Conservation (phyloP, 2,888 invertebrate genomes). For the Tineola bisselliella region DNA sequence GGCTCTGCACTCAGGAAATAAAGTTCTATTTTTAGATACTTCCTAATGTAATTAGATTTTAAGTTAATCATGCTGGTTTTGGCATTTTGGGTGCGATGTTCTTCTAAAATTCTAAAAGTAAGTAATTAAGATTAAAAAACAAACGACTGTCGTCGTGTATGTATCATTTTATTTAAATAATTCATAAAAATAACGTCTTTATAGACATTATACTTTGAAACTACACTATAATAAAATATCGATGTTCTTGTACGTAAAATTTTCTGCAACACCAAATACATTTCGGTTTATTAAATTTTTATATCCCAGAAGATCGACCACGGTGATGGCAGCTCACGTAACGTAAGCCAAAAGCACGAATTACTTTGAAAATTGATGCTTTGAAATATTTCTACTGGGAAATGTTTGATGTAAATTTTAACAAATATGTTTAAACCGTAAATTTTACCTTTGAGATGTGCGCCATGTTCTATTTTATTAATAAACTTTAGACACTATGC, state of each 20-base stretch:
- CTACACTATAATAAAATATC: too few species aligned
- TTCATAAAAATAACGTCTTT: too few species aligned
- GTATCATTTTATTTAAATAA: too few species aligned
- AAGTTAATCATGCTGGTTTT: background rate
- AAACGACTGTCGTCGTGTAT: too few species aligned
- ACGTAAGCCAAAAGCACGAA: background rate
- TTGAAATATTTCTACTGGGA: background rate
- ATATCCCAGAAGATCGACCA: background rate
- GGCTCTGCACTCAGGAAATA: slow-evolving; percentile 1
- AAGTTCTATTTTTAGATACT: background rate
- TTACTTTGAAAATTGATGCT: background rate
- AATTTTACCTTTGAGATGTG: background rate
- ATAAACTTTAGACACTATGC: too few species aligned
- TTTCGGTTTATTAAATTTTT: background rate
- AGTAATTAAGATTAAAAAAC: too few species aligned
- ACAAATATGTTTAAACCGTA: background rate
- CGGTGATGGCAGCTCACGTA: background rate
- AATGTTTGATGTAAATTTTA: background rate
- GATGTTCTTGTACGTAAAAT: too few species aligned
- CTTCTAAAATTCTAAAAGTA: too few species aligned
- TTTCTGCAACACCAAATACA: background rate
- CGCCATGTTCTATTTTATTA: background rate
- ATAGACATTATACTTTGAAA: too few species aligned
- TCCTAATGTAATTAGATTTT: background rate
- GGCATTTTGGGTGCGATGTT: background rate